phyloP scores from a whole-genome alignment of 2,888 invertebrate species.

The Acanthacorydalis orientalis region DNA sequence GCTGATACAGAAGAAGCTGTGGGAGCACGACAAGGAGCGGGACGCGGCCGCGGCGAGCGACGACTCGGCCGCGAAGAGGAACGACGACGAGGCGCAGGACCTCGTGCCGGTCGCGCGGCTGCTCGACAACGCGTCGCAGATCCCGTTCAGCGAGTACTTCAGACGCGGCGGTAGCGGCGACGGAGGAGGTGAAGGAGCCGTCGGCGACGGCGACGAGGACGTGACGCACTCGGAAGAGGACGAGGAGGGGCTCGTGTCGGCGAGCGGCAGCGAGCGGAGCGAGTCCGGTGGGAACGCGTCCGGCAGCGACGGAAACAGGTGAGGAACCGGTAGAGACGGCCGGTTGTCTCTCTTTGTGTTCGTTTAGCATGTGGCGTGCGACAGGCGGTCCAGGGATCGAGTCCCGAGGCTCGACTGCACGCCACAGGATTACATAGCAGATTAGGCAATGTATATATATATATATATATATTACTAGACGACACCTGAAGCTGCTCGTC shows the following conservation, averaged over 20 bases:
- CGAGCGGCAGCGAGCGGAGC: constrained; percentile 58
- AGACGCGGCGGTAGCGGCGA: constrained; percentile 25
- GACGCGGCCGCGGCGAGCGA: neutral
- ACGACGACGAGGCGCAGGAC: constrained; percentile 39
- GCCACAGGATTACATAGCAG: too few species aligned
- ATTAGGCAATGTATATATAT: too few species aligned
- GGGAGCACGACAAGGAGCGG: neutral
- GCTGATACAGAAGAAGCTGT: constrained; percentile 8
- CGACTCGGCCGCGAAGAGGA: neutral
- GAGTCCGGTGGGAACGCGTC: constrained; percentile 55
- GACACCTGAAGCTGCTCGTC: too few species aligned
- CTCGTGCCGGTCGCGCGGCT: constrained; percentile 63
- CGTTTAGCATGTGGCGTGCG: too few species aligned
- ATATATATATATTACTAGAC: too few species aligned
- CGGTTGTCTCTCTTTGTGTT: too few species aligned
- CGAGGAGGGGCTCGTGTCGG: constrained; percentile 64
- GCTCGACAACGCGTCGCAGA: constrained; percentile 53
- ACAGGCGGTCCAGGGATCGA: too few species aligned
- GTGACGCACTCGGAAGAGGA: constrained; percentile 33
- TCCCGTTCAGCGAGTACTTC: constrained; percentile 48
- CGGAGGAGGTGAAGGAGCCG: constrained; percentile 59
- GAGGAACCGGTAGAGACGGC: too few species aligned
- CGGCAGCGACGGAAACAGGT: constrained; percentile 67
- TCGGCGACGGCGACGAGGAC: constrained; percentile 25
- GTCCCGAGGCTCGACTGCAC: too few species aligned